A percentile compares a stretch with the other conserved stretches of the same genome.
Evolutionary conservation across 1,140 invertebrate genomes (phyloP).

Genomic region (Drosophila obscura): DNA sequence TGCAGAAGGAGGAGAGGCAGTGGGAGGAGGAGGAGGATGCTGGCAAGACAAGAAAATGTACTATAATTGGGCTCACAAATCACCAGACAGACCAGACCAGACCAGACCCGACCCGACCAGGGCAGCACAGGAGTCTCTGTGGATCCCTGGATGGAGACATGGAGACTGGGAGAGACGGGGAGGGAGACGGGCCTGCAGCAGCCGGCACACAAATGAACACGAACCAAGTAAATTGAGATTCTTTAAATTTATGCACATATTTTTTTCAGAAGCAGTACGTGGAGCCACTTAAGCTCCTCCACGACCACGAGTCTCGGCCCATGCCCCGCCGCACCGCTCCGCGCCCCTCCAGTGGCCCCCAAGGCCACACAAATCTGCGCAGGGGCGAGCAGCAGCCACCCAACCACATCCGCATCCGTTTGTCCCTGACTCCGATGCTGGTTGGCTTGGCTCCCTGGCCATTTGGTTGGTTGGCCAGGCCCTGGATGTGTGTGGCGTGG

Average conservation of each 20-base stretch:
- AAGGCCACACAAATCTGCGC: conserved; percentile 35
- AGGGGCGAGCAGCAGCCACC: conserved; percentile 19
- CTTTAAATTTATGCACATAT: conserved; percentile 82
- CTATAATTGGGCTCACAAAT: conserved; percentile 81
- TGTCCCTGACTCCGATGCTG: conserved; percentile 25
- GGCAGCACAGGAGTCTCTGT: no score
- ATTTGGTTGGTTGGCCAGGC: conserved; percentile 59
- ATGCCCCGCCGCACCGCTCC: not conserved
- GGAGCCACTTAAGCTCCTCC: conserved; percentile 76
- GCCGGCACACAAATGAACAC: conserved; percentile 66
- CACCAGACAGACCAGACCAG: conserved; percentile 51
- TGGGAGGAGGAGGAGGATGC: conserved; percentile 29
- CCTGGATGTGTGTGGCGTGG: conserved; percentile 57
- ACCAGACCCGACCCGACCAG: conserved; percentile 6
- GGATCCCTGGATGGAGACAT: conserved; percentile 2
- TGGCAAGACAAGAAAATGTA: conserved; percentile 63
- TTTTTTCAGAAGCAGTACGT: conserved; percentile 67
- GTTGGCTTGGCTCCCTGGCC: conserved; percentile 27
- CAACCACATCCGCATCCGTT: conserved; percentile 58
- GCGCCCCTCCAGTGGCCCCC: conserved; percentile 5
- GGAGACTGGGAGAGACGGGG: conserved; percentile 12
- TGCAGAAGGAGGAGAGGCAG: conserved; percentile 25
- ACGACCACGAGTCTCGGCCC: conserved; percentile 15
- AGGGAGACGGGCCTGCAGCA: conserved; percentile 31
- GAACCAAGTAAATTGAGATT: conserved; percentile 78